Base-by-base conservation (phyloP, 1,140 invertebrate species). In the Trachymyrmex cornetzi region DNA sequence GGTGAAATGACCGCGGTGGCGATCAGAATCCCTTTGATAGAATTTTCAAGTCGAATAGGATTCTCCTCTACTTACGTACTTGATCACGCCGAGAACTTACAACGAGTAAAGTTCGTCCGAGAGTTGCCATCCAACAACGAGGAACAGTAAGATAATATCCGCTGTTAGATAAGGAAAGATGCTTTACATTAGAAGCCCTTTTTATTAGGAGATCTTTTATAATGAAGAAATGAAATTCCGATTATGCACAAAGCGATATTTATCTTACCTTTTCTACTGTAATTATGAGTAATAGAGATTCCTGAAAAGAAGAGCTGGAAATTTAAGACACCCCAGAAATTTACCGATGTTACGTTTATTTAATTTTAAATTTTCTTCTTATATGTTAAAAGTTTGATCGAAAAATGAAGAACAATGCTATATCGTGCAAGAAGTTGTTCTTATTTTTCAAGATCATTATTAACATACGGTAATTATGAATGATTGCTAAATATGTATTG, bases 11-110 rank as follows among this genome's bases (percentile, higher is more conserved):
- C 69, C 69, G 34, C 38, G 24, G 53, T 22, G 16, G 19, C 55
- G 67, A 61, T 82, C 80, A 74, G 80, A 50, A 63, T 75, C 44
- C 27, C 69, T 84, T 84, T 82, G 80, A 82, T 74, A 55, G 80
- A 74, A 82, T 74, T 82, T 82, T 74, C 67, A 74, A 82, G 80
- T 82, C 27, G 38, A 75, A 84, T 75, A 24, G 80, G 38, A 84
- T 84, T 48, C 69, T 27, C 30, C 6, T 53, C 14, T 66, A 57
- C 50, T 71, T 57, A 30, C 50, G 66, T 59, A 72, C 12, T 63
- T 69, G 50, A 72, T 84, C 69, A 75, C 48, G n/a, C 67, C 7
- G 16, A 19, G 34, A 84, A 84, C 69, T 82, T 74, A 4, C 55
- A 84, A 84, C 27, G 80, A 84, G 69, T 11, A 84, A 84, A 84